Evolutionary conservation across 2,113 vertebrate species (phyloP).

Genomic region (Acrocephalus arundinaceus): DNA sequence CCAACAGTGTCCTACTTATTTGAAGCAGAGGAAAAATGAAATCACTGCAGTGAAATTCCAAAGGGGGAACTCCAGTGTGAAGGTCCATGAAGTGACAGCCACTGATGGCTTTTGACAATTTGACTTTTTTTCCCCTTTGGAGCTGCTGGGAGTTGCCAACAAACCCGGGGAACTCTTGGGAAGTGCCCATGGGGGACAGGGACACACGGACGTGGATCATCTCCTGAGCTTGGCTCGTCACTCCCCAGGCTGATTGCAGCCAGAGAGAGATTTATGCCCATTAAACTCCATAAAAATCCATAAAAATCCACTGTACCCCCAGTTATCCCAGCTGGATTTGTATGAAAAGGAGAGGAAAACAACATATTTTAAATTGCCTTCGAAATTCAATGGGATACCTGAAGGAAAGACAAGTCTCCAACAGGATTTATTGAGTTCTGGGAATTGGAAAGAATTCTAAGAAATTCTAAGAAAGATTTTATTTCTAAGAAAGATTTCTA

Average conservation of each 20-base stretch:
- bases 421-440: not conserved
- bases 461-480: not conserved
- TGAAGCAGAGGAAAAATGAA: not conserved
- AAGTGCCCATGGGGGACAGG: not conserved
- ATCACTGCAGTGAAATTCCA: not conserved
- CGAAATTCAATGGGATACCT: not conserved
- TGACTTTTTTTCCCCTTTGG: not conserved
- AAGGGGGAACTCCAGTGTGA: not conserved
- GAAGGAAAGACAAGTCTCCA: not conserved
- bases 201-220: not conserved
- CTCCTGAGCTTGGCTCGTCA: rapidly evolving
- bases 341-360: not conserved
- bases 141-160: constrained; percentile 36
- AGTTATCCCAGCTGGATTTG: not conserved
- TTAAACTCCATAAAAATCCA: not conserved
- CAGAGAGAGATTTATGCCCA: not conserved
- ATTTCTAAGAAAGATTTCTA: too few relatives aligned
- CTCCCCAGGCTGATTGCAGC: not conserved
- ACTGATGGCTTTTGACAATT: constrained; percentile 44
- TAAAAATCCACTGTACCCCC: not conserved
- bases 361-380: not conserved
- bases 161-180: not conserved
- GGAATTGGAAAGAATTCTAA: not conserved
- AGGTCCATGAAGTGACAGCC: constrained; percentile 38
- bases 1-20: not conserved